Evolutionary conservation across 1,140 invertebrate genomes (phyloP).

Genomic region (Solenopsis fugax): DNA sequence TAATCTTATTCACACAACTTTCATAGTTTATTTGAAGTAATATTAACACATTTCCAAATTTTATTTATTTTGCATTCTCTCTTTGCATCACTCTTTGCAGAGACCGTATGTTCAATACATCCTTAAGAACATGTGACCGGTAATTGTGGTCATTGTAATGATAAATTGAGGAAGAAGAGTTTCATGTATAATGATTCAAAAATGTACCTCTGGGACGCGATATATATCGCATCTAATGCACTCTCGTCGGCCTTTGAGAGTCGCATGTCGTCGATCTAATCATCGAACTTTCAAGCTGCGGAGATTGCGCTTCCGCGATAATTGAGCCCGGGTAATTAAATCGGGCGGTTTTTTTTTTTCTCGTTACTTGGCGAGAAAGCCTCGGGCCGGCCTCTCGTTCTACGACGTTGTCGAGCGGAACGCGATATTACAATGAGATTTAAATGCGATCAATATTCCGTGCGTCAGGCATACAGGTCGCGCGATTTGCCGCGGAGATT

Average conservation of each 20-base stretch:
- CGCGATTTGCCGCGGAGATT: slow-evolving; percentile 18
- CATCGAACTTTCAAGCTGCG: slow-evolving; percentile 54
- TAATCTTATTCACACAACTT: too few relatives aligned
- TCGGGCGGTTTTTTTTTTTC: slow-evolving; percentile 16
- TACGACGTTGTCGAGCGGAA: slow-evolving; percentile 45
- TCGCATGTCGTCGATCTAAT: slow-evolving; percentile 54
- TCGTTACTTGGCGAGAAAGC: slow-evolving; percentile 26
- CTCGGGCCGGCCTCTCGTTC: slow-evolving; percentile 23
- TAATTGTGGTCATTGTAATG: background rate
- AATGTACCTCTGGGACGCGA: background rate
- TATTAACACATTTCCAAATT: too few relatives aligned
- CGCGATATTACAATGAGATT: slow-evolving; percentile 72
- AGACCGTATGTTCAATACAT: too few relatives aligned
- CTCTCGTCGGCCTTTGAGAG: slow-evolving; percentile 46
- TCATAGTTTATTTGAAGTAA: too few relatives aligned
- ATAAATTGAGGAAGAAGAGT: background rate
- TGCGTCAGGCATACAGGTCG: slow-evolving; percentile 11
- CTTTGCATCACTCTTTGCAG: too few relatives aligned
- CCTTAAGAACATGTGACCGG: background rate
- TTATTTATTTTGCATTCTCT: too few relatives aligned
- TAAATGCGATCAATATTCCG: slow-evolving; percentile 70
- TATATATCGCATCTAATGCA: slow-evolving; percentile 22
- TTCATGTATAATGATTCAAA: background rate
- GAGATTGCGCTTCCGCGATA: slow-evolving; percentile 44
- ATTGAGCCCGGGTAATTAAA: slow-evolving; percentile 50